These are phyloP conservation scores for Antechinus stuartii DNA, from an alignment of 2,113 vertebrate genomes.

Conservation along the genomic window DNA sequence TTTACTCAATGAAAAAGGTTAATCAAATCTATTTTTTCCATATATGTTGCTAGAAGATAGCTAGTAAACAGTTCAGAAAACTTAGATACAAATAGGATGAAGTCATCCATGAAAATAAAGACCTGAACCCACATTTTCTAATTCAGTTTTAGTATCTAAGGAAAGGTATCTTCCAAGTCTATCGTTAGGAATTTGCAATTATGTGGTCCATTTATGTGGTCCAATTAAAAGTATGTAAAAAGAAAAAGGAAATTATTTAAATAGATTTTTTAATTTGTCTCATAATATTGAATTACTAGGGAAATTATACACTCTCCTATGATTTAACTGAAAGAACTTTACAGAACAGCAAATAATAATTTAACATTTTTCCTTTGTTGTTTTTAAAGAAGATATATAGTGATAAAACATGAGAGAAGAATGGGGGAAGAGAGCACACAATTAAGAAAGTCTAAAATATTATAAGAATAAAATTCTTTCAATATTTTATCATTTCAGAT, in stretches of 20 bases:
- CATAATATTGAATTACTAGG: not conserved
- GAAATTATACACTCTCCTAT: not conserved
- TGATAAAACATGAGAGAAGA: not conserved
- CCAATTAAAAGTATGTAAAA: not conserved
- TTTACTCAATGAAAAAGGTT: not conserved
- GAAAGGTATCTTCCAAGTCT: not conserved
- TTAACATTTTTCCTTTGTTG: not conserved
- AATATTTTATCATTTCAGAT: not conserved
- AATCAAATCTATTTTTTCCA: not conserved
- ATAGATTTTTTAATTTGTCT: not conserved
- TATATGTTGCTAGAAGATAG: not conserved
- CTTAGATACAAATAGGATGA: not conserved
- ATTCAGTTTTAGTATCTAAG: not conserved
- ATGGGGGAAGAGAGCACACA: not conserved
- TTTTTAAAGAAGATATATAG: not conserved
- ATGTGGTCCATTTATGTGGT: not conserved
- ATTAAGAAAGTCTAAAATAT: not conserved
- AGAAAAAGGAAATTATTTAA: no score
- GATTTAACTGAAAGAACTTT: not conserved
- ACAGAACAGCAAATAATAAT: not conserved
- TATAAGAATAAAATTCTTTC: not conserved
- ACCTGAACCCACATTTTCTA: not conserved
- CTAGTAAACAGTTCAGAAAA: not conserved
- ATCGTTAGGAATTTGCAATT: not conserved
- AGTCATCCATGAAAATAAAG: not conserved